Evolutionary conservation across 2,888 invertebrate species (phyloP), one percentile per base, ranked within the genome.

Genomic region (Vannuccia rotundouncinata): DNA sequence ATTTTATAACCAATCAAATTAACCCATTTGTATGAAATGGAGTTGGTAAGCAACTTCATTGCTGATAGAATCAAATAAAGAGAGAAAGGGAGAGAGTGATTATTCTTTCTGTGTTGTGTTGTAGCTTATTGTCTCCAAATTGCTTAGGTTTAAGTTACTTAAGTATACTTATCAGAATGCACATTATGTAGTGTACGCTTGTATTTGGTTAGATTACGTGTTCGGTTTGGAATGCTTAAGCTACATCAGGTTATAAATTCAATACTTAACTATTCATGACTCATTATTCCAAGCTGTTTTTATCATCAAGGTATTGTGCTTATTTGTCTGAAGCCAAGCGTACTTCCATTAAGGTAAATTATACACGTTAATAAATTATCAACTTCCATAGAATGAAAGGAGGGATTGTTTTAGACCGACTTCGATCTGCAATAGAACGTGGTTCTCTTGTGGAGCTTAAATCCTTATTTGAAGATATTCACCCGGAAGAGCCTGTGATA

Each of bases 401-500:
- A 2, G 25, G 25, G 2, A 27, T 66, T 5, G 66, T 66, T 5
- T 22, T 66, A 27, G 66, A 66, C 25, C 66, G 66, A 5, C 66
- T 66, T 66, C 66, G 66, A 5, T 5, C 66, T 2, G 66, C 66
- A 22, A 27, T 66, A 22, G 66, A 66, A 22, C 10, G 66, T 22
- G 66, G 66, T 22, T 66, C 66, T 66, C 66, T 66, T 5, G 66
- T 66, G 2, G 66, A 66, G 66, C 2, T 66, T 2, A 66, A 66
- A 22, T 66, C 66, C 66, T 27, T 66, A 2, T 66, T 66, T 66
- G 66, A 66, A 27, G 66, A 66, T 22, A 17, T 66, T 66, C 66
- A 66, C 22, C 66, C 66, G 2, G 66, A 66, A 66, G 66, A 66
- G 66, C 66, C 66, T 5, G 66, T 66, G 17, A 66, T 66, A 22